Evolutionary conservation across 2,113 vertebrate genomes (phyloP).

Genomic region (Arvicanthis niloticus): DNA sequence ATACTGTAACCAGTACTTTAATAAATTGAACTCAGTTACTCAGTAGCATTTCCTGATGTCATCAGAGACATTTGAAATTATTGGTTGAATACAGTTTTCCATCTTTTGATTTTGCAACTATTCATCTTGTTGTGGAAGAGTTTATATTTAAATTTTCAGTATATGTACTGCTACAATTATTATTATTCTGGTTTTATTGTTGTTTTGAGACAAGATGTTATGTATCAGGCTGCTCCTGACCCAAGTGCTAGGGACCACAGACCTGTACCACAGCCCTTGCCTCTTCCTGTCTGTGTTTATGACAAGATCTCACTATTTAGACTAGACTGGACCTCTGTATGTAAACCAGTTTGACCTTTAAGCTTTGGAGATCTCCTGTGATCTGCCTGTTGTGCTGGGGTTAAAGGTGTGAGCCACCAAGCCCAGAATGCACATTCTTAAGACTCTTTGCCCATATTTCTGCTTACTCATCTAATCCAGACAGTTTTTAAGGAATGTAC

Average conservation of each 20-base stretch:
- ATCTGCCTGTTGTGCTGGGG: not conserved
- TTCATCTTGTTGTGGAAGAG: constrained; percentile 3
- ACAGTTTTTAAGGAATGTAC: constrained; percentile 2
- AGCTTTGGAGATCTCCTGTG: not conserved
- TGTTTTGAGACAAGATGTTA: not conserved
- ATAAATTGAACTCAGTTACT: constrained; percentile 37
- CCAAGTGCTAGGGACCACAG: not conserved
- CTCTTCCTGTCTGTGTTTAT: not conserved
- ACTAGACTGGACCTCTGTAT: not conserved
- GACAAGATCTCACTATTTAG: not conserved
- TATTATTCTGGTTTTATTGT: not conserved
- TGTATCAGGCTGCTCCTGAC: not conserved
- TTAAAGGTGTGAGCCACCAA: not conserved
- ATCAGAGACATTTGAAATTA: constrained; percentile 1
- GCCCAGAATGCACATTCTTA: not conserved
- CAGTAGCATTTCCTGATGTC: constrained; percentile 8
- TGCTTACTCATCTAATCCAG: not conserved
- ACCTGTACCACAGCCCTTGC: not conserved
- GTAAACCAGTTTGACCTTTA: not conserved
- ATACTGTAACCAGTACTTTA: constrained; percentile 15
- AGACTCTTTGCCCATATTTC: constrained; percentile 39
- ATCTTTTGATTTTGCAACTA: constrained; percentile 20
- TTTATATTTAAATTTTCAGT: constrained; percentile 47
- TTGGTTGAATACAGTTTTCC: not conserved
- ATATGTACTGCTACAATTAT: not conserved